A percentile compares a stretch with the other conserved stretches of the same genome.
These are phyloP conservation scores for Acromyrmex heyeri DNA, from an alignment of 1,140 invertebrate genomes.

Conservation along the genomic window DNA sequence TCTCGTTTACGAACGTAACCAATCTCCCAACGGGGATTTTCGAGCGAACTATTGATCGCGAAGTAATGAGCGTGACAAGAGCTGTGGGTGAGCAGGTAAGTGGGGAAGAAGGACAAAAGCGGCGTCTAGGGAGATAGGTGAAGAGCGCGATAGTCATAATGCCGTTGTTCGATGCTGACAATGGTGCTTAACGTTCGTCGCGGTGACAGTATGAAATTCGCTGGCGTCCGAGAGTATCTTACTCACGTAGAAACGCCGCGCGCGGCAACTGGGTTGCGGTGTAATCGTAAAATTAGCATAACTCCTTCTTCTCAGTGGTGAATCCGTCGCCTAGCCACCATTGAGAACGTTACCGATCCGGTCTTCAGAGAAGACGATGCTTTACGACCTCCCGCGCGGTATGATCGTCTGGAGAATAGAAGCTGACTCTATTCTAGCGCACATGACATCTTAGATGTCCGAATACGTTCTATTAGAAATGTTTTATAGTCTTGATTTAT, in stretches of 20 bases:
- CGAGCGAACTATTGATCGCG: slow-evolving; percentile 45
- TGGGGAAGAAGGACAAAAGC: slow-evolving; percentile 22
- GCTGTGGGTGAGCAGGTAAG: slow-evolving; percentile 2
- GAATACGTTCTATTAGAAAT: slow-evolving; percentile 8
- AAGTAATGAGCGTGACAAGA: slow-evolving; percentile 63
- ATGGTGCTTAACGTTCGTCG: slow-evolving; percentile 47
- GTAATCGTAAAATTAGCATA: slow-evolving; percentile 78
- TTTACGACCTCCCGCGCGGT: slow-evolving; percentile 38
- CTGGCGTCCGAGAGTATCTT: slow-evolving; percentile 28
- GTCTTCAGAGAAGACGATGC: slow-evolving; percentile 8
- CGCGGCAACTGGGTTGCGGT: slow-evolving; percentile 71
- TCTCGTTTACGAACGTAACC: slow-evolving; percentile 35
- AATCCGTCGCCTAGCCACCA: slow-evolving; percentile 53
- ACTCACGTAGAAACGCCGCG: slow-evolving; percentile 46
- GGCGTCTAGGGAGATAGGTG: slow-evolving; percentile 18
- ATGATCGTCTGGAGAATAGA: slow-evolving; percentile 51
- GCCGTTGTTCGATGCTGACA: slow-evolving; percentile 48
- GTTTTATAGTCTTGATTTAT: too few relatives aligned
- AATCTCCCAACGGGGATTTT: neutral
- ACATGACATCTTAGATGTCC: slow-evolving; percentile 15
- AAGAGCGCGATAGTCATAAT: slow-evolving; percentile 45
- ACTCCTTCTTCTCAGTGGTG: slow-evolving; percentile 53
- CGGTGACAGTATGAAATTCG: slow-evolving; percentile 59
- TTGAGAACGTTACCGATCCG: slow-evolving; percentile 31
- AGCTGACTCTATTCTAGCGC: slow-evolving; percentile 2